Base-by-base conservation (phyloP, 1,140 invertebrate species). In the Apis dorsata region DNA sequence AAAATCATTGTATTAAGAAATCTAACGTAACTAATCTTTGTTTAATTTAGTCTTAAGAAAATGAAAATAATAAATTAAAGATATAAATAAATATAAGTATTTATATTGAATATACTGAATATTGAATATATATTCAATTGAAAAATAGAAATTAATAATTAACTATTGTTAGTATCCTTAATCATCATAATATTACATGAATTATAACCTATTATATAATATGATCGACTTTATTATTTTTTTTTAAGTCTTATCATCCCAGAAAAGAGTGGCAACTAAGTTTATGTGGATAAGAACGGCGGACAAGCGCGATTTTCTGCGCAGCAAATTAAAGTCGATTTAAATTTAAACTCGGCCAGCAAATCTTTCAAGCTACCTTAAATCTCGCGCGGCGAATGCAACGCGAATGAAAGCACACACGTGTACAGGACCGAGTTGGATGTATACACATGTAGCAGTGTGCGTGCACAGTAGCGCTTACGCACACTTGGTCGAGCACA, bases 341-440 rank as follows among this genome's bases (percentile, higher is more conserved):
- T 77, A 70, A 87, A 86, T 82, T 79, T 81, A 60, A 85, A 78
- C 70, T 15, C 62, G 62, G 12, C 49, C 78, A 24, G 19, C 85
- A 78, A 87, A 87, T 86, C 69, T 79, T 81, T 73, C 74, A 53
- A 15, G 57, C 72, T 62, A 62, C 60, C 68, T 85, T 76, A 74
- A 53, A 49, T 71, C 89, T 88, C 65, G 44, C 83, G 81, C 72
- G 86, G 84, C 69, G 86, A 86, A 81, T 74, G 65, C 68, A 84
- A 63, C 78, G 76, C 83, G 79, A 85, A 75, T 63, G 63, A 65
- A 65, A 34, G 81, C 87, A 84, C 74, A 83, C 81, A 65, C 65
- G 65, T 68, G 65, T 78, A 62, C 28, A 11, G 55, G 69, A 51
- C 21, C 81, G 65, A 71, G 59, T 53, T 17, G 28, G 11, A 73